Evolutionary conservation across 2,797 vertebrate genomes (phyloP).

Genomic region (Chelmon rostratus): DNA sequence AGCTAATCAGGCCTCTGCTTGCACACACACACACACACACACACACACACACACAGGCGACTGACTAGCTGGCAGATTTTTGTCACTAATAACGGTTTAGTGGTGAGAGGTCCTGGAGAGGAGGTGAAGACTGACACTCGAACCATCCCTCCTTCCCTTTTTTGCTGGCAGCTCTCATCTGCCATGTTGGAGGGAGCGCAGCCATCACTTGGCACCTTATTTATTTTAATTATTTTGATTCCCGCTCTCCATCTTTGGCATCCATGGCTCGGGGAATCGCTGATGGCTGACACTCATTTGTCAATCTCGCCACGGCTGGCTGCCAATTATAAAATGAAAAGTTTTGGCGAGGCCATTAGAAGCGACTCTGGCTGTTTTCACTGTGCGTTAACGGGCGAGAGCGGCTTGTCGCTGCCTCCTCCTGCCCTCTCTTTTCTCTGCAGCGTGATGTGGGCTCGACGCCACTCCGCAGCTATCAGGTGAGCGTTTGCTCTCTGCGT

Average conservation of each 20-base stretch:
- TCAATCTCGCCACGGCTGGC: constrained; percentile 81
- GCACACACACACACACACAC: constrained; percentile 26
- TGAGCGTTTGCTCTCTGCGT: constrained; percentile 42
- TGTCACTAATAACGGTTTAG: constrained; percentile 77
- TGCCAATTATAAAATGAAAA: constrained; percentile 87
- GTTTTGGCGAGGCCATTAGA: constrained; percentile 85
- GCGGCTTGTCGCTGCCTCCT: constrained; percentile 41
- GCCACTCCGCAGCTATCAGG: constrained; percentile 49
- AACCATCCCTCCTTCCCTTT: constrained; percentile 43
- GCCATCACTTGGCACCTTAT: constrained; percentile 83
- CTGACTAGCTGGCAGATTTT: constrained; percentile 68
- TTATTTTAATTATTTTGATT: constrained; percentile 89
- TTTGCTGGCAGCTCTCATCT: constrained; percentile 66
- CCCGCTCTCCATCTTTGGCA: constrained; percentile 76
- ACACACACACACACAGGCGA: constrained; percentile 11
- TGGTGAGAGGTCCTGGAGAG: constrained; percentile 70
- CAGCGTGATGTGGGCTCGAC: constrained; percentile 21
- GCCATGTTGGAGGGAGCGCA: constrained; percentile 71
- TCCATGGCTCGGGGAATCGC: constrained; percentile 72
- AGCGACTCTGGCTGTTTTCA: constrained; percentile 76
- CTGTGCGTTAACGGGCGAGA: constrained; percentile 72
- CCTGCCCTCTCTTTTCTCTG: constrained; percentile 41
- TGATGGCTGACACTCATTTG: constrained; percentile 87
- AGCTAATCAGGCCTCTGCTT: constrained; percentile 34
- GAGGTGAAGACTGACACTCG: constrained; percentile 72